Conservation (phyloP, 2,113 vertebrate species). For the Porphyrio hochstetteri region DNA sequence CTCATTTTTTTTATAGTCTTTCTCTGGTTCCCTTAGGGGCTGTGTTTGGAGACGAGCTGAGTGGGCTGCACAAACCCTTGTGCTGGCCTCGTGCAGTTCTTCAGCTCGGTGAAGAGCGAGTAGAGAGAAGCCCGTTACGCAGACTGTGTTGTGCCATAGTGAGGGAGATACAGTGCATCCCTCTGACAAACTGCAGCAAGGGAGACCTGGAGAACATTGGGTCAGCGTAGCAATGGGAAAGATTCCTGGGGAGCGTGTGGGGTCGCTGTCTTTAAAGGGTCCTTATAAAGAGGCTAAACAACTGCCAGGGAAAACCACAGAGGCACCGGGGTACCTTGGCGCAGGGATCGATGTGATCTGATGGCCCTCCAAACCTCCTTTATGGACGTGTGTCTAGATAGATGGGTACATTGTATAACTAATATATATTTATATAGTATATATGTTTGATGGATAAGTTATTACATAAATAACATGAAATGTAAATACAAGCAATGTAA, state of each 20-base stretch:
- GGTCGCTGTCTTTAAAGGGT: neutral
- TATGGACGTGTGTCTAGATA: neutral
- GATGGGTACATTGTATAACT: neutral
- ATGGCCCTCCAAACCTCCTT: neutral
- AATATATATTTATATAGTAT: neutral
- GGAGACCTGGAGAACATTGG: neutral
- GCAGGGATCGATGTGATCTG: neutral
- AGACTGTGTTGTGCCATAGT: neutral
- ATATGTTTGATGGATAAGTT: neutral
- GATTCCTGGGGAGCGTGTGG: neutral
- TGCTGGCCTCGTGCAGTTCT: neutral
- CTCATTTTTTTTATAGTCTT: neutral
- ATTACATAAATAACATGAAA: neutral
- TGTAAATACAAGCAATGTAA: neutral
- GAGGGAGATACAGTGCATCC: neutral
- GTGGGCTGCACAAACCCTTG: neutral
- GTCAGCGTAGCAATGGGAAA: neutral
- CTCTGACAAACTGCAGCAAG: neutral
- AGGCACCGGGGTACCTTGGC: neutral
- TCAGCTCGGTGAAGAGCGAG: neutral
- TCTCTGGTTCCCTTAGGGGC: neutral
- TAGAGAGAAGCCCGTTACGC: neutral
- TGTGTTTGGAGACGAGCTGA: neutral
- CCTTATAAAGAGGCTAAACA: neutral
- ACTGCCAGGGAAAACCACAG: neutral